A percentile compares a stretch with the other conserved stretches of the same genome.
Conservation (phyloP, 2,888 invertebrate genomes). For the Julus scanicus region DNA sequence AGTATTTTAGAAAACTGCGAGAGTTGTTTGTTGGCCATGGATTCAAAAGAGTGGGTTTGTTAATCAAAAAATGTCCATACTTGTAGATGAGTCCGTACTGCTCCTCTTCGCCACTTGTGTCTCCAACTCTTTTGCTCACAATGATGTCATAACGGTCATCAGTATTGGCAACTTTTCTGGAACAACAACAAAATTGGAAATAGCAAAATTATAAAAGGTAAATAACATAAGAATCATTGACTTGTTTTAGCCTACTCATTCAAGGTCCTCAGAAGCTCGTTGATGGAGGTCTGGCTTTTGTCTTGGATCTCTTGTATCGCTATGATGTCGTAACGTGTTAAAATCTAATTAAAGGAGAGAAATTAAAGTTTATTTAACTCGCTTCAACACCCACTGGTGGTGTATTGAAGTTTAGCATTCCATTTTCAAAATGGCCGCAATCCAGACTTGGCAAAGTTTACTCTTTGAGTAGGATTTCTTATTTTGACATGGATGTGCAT, state of each 20-base stretch:
- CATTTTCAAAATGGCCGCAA: too few species aligned
- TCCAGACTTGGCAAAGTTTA: too few species aligned
- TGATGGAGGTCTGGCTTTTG: not conserved
- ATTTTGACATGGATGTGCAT: too few species aligned
- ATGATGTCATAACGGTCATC: not conserved
- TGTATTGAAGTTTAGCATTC: too few species aligned
- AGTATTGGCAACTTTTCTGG: not conserved
- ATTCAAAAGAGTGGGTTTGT: too few species aligned
- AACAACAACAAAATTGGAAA: not conserved
- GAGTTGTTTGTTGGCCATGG: too few species aligned
- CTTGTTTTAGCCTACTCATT: not conserved
- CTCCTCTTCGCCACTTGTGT: conserved; percentile 47
- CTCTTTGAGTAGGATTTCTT: too few species aligned
- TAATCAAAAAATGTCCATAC: not conserved
- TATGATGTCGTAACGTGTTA: conserved; percentile 48
- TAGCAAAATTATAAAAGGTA: not conserved
- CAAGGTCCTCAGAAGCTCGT: not conserved
- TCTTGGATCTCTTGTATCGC: conserved; percentile 49
- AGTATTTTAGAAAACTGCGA: too few species aligned
- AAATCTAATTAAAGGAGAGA: not conserved
- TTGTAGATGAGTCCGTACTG: conserved; percentile 42
- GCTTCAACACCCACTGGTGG: too few species aligned
- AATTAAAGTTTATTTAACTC: too few species aligned
- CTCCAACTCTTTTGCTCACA: conserved; percentile 14
- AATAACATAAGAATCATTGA: not conserved